Evolutionary conservation across 1,140 invertebrate species (phyloP), one percentile per base, ranked within the genome.

Genomic region (Elymnias hypermnestra): DNA sequence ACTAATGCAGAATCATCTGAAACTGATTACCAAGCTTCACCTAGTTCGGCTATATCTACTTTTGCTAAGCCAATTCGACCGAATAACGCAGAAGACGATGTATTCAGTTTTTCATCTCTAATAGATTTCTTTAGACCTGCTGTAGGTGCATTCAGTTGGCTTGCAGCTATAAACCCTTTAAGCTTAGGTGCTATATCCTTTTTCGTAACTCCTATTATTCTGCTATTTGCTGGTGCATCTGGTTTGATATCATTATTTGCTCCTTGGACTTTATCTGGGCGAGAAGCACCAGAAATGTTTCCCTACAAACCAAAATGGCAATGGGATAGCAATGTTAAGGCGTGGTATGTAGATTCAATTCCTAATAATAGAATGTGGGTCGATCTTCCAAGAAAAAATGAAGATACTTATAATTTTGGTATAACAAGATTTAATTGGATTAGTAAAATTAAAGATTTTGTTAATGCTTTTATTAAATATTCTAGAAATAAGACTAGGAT

Each of bases 91-190:
- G 69, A 78, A 17, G 76, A 83, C 38, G 76, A 82, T 25, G 37
- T 57, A 21, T 81, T 78, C 53, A 60, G 64, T 22, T 68, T 82
- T 43, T 72, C 70, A 23, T 70, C 68, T 5, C 44, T 85, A 40
- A 23, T 71, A 29, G 52, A 67, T 8, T 85, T 71, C 36, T 82
- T 85, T 49, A 49, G 57, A 29, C 82, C 82, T 3, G 72, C 72
- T n/a, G 36, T 83, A 26, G 69, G 53, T 42, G 70, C 58, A 15
- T 65, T 85, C 36, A 67, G 62, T 47, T 85, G 77, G 78, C 37
- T 85, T 46, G 62, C 72, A 3, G 63, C 72, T 1, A 56, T 84
- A n/a, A 84, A 67, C 61, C 82, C 82, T 4, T 57, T 83, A 8
- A 73, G 63, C 52, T 72, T 83, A 55, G 67, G 75, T 12, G 56